These are phyloP conservation scores for Mastigias papua DNA, from an alignment of 30 jellyfish, hydroid and myxozoan genomes.

Conservation along the genomic window DNA sequence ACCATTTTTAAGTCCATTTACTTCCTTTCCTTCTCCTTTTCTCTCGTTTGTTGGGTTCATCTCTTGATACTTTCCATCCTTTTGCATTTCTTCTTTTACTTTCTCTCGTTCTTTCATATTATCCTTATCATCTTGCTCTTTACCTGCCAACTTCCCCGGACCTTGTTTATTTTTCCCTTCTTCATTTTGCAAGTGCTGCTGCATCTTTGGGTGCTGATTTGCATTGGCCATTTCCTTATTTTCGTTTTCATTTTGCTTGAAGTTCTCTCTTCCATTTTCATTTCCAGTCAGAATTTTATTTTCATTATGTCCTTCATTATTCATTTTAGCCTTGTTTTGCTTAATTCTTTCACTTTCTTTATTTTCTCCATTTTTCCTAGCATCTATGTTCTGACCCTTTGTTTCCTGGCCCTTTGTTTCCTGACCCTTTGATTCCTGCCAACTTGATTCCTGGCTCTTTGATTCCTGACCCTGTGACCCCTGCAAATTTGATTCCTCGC, in stretches of 20 bases:
- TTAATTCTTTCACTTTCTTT: background rate
- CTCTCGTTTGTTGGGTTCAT: too few species aligned
- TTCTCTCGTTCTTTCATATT: background rate
- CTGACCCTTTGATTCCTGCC: constrained; percentile 2
- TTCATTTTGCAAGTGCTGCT: too few species aligned
- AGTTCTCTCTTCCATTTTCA: background rate
- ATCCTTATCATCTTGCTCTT: constrained; percentile 2
- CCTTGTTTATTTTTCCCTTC: background rate
- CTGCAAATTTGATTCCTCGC: constrained; percentile 1
- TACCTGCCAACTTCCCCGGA: background rate
- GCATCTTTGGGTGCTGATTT: too few species aligned
- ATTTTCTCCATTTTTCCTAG: background rate
- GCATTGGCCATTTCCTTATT: background rate
- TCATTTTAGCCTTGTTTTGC: background rate
- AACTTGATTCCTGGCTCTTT: background rate
- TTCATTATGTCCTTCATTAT: background rate
- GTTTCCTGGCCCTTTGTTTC: background rate
- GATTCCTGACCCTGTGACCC: constrained; percentile 13
- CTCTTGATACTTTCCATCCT: too few species aligned
- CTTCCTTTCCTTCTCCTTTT: background rate
- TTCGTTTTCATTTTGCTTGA: background rate
- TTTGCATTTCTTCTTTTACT: background rate
- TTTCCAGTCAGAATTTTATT: too few species aligned
- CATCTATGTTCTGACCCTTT: background rate
- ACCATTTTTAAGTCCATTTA: background rate